Percentiles rank a stretch among this genome's conserved stretches.
Evolutionary conservation across 2,888 invertebrate genomes (phyloP).

Genomic region (Ectemnius continuus): DNA sequence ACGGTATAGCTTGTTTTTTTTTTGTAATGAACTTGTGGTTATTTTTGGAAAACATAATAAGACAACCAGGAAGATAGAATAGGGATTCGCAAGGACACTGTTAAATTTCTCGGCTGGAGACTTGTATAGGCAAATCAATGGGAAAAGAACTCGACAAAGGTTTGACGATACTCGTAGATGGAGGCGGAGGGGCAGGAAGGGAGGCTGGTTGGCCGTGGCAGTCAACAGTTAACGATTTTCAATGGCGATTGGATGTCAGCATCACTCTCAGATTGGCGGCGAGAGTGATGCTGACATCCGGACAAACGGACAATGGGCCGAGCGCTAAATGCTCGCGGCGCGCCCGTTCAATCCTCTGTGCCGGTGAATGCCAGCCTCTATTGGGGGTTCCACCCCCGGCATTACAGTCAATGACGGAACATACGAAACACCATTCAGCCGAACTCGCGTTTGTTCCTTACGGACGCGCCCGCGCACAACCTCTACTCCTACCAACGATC

Average conservation of each 20-base stretch:
- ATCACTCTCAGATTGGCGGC: constrained; percentile 58
- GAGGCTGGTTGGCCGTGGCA: constrained; percentile 42
- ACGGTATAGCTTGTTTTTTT: no score
- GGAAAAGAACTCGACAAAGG: no score
- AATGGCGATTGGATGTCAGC: constrained; percentile 63
- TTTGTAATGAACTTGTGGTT: no score
- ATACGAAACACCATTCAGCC: constrained; percentile 64
- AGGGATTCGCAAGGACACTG: no score
- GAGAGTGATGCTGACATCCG: constrained; percentile 65
- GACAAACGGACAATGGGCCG: constrained; percentile 54
- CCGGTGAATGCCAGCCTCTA: constrained; percentile 59
- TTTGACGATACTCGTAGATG: no score
- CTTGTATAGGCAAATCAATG: no score
- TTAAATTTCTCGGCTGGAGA: no score
- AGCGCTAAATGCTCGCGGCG: constrained; percentile 59
- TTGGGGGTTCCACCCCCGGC: constrained; percentile 62
- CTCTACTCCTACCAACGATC: neutral
- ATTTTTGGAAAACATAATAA: no score
- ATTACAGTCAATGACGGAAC: constrained; percentile 65
- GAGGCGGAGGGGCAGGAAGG: neutral
- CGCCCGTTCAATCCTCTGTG: constrained; percentile 51
- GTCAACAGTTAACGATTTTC: constrained; percentile 63
- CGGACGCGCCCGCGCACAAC: constrained; percentile 3
- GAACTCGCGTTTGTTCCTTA: constrained; percentile 56
- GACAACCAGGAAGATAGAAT: no score